These are phyloP conservation scores for Phyllotis vaccarum DNA, from an alignment of 2,797 vertebrate genomes.

Conservation along the genomic window DNA sequence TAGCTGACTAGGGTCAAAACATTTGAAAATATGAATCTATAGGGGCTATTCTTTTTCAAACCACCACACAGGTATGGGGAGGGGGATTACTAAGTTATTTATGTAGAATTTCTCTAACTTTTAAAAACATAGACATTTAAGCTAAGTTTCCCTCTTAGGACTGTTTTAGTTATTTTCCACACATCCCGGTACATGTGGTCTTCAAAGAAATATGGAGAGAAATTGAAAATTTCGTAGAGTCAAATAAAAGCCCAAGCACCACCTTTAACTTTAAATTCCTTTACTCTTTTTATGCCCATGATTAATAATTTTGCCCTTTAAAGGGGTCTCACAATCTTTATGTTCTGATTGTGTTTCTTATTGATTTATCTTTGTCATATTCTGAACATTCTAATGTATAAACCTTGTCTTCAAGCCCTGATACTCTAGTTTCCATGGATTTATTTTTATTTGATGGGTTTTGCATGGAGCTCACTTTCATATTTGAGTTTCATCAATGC, in stretches of 20 bases:
- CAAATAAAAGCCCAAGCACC: neutral
- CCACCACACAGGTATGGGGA: too few species aligned
- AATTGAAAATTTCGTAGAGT: neutral
- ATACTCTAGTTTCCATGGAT: neutral
- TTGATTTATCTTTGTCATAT: neutral
- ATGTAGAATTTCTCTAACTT: neutral
- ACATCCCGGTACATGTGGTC: neutral
- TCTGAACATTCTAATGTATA: neutral
- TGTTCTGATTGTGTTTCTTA: neutral
- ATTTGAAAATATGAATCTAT: neutral
- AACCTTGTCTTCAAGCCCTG: neutral
- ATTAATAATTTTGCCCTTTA: neutral
- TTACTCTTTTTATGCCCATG: neutral
- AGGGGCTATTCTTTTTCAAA: neutral
- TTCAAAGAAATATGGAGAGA: neutral
- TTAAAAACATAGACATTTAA: neutral
- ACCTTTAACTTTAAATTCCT: neutral
- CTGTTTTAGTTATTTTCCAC: too few species aligned
- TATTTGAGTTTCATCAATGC: neutral
- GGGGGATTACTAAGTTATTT: neutral
- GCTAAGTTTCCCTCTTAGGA: neutral
- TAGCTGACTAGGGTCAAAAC: neutral
- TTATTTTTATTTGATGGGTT: neutral
- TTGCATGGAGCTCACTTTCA: neutral
- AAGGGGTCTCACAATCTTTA: neutral